A percentile compares a stretch with the other conserved stretches of the same genome.
Conservation (phyloP, 1,140 invertebrate species). For the Drosophila burlai region DNA sequence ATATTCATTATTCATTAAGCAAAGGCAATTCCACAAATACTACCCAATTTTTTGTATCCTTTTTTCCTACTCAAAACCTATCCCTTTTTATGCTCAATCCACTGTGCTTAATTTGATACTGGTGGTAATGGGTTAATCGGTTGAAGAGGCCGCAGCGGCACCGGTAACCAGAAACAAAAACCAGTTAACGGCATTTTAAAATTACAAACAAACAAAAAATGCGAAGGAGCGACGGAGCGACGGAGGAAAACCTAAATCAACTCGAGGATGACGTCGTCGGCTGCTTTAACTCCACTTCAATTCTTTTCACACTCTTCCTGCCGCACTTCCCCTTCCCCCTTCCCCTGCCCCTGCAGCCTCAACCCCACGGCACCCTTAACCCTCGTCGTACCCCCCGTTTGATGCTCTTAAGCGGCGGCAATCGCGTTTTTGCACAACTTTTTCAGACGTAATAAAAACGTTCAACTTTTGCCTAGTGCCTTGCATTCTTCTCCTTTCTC, state of each 20-base stretch:
- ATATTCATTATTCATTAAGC: too few species aligned
- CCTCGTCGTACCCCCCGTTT: constrained; percentile 7
- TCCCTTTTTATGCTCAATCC: not conserved
- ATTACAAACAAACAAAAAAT: constrained; percentile 70
- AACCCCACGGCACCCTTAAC: constrained; percentile 10
- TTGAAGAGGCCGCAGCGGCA: not conserved
- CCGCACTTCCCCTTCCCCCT: not conserved
- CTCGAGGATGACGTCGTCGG: constrained; percentile 49
- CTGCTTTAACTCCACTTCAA: constrained; percentile 42
- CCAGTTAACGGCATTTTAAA: constrained; percentile 68
- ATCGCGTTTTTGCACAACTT: constrained; percentile 80
- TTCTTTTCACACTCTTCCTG: not conserved
- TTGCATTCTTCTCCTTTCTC: constrained; percentile 30
- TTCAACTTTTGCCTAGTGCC: constrained; percentile 71
- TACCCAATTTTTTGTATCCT: not conserved
- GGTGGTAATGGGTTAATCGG: constrained; percentile 30
- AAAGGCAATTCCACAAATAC: too few species aligned
- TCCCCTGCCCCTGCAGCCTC: not conserved
- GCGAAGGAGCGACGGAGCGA: constrained; percentile 5
- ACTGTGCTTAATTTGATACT: constrained; percentile 25
- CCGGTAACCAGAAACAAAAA: constrained; percentile 34
- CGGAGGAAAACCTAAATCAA: constrained; percentile 65
- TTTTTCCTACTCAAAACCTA: not conserved
- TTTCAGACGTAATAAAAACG: constrained; percentile 79
- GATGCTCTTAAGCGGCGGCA: constrained; percentile 79